Base-by-base conservation (phyloP, 2,888 invertebrate genomes). In the Harpalus rubripes region DNA sequence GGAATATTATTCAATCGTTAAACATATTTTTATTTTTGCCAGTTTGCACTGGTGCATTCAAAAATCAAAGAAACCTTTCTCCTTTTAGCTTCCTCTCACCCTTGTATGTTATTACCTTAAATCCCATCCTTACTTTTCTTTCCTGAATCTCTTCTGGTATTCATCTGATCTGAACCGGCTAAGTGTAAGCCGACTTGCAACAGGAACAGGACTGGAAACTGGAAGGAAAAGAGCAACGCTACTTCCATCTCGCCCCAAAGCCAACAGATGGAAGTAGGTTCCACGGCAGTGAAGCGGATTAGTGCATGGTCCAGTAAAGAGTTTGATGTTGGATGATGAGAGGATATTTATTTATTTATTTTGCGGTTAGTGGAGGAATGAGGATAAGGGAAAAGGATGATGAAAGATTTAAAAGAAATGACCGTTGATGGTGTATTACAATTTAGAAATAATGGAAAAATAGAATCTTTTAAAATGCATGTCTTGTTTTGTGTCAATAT, bases 301-400 rank as follows among this genome's bases (percentile, higher is more conserved):
- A 52, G 10, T 8, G 10, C 12, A 52, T 52, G 44, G 44, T 52
- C 44, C 44, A 52, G 44, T 52, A 52, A 52, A 52, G 44, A 52
- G 44, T 52, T 52, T 52, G 44, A 52, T 52, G 44, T 52, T 52
- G 44, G 44, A 52, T 52, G 44, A 52, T 52, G 44, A 52, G 44
- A 52, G 44, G 44, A 52, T 52, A 52, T 52, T 52, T 52, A 52
- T 52, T 52, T 52, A 52, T 52, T 52, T 52, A 52, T 52, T 52
- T 52, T 52, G 10, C 5, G 44, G 12, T 8, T 12, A 52, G 12
- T 22, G 3, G 2, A 12, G 44, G 12, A 10, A 6, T 1, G 44
- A 52, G 8, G 44, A 52, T 1, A 52, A 52, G 44, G 32, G 32
- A 32, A 32, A 32, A 32, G 5, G 3, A 32, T 32, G 32, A 32